Evolutionary conservation across 64 coral and sea anemone genomes (phyloP), one percentile per base, ranked within the genome.

Genomic region (Stichodactyla helianthus): DNA sequence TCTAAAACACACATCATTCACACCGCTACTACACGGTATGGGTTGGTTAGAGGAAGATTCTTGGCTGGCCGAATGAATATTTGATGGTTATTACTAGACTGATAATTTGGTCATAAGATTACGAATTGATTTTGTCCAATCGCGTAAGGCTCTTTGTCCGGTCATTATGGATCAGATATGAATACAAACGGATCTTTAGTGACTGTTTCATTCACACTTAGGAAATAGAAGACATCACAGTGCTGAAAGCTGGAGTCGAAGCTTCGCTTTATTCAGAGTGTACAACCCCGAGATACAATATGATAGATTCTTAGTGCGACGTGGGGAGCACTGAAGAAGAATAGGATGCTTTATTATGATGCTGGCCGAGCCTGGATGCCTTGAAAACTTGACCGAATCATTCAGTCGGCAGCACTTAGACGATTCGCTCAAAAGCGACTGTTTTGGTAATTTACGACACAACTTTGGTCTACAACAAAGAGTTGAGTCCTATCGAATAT

Each of bases 131-230:
- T 19, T 51, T 15, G 50, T 5, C 78, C 78, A 81, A 81, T 81
- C 31, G 6, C 52, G 7, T 17, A 50, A 7, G 50, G 1, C 51
- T 19, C 17, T 50, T 74, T 74, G 68, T 74, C 68, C 22, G 26
- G 78, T 81, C 51, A 19, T 54, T 81, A 54, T 14, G 53, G 50
- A n/a, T 53, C 15, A 12, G 14, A 14, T 51, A 12, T 81, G 50
- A 81, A 52, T 81, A 16, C 44, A 79, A 51, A 9, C 50, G 15
- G 19, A 81, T 50, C 4, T 79, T 9, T 7, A 50, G 6, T 50
- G 27, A 52, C 26, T 81, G 78, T 81, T 52, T 54, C 78, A 81
- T 81, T 81, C 19, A 81, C 15, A 81, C n/a, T 50, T 12, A 54
- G 78, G 50, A 81, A 81, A 17, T 5, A 52, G 2, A 6, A 8